phyloP scores from a whole-genome alignment of 1,140 invertebrate species.

The Pseudobourletiella spinata region DNA sequence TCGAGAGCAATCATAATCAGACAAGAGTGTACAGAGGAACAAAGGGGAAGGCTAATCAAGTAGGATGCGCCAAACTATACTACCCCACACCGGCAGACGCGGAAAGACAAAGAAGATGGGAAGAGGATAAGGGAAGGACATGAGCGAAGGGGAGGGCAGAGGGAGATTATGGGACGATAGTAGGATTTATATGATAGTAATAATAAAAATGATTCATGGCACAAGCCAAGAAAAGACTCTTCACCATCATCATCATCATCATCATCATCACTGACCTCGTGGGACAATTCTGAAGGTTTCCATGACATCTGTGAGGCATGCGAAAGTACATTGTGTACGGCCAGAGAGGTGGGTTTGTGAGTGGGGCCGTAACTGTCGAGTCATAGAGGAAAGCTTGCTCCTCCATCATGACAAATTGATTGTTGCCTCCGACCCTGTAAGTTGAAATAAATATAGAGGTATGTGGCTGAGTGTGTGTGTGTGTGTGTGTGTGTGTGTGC shows the following conservation, averaged over 20 bases:
- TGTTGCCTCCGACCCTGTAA: slow-evolving; percentile 77
- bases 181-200: neutral
- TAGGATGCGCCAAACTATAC: no score
- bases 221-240: no score
- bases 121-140: neutral
- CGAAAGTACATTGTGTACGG: slow-evolving; percentile 96
- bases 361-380: slow-evolving; percentile 84
- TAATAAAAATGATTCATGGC: neutral
- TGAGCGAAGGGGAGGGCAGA: neutral
- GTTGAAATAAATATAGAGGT: no score
- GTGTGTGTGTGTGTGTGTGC: no score
- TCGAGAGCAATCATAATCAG: no score
- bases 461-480: no score
- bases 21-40: neutral
- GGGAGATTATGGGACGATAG: neutral
- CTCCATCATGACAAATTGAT: slow-evolving; percentile 97
- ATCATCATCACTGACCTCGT: slow-evolving; percentile 53
- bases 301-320: slow-evolving; percentile 90
- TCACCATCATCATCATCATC: no score
- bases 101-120: no score
- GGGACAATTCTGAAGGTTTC: slow-evolving; percentile 84
- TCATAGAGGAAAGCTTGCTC: slow-evolving; percentile 93
- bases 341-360: slow-evolving; percentile 88
- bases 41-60: neutral
- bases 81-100: no score